Percentiles rank a stretch among this genome's conserved stretches.
Conservation (phyloP, 2,113 vertebrate genomes). For the Pluvialis apricaria region DNA sequence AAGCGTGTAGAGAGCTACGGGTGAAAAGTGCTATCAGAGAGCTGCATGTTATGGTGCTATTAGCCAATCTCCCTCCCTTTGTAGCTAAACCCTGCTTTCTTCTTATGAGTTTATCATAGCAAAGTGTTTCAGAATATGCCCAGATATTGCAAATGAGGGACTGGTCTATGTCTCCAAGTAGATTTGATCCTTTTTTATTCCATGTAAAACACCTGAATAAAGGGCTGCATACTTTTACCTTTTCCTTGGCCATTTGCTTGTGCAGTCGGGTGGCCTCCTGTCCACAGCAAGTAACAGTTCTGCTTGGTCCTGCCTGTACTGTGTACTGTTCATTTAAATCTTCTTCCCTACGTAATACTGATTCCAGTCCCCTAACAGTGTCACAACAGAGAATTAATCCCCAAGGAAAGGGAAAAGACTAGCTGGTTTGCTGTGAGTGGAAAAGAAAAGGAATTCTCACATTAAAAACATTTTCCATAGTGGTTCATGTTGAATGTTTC, state of each 20-base stretch:
- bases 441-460: slow-evolving; percentile 62
- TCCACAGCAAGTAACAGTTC: not conserved
- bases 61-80: not conserved
- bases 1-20: too few relatives aligned
- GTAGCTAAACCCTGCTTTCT: not conserved
- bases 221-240: not conserved
- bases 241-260: not conserved
- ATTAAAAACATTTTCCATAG: slow-evolving; percentile 63
- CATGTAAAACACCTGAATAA: not conserved
- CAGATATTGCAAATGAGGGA: not conserved
- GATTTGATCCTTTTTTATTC: not conserved
- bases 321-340: not conserved
- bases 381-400: slow-evolving; percentile 20
- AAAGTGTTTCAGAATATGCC: not conserved
- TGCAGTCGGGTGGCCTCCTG: not conserved
- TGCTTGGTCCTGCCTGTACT: not conserved
- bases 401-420: slow-evolving; percentile 32
- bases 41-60: not conserved
- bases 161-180: not conserved
- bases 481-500: slow-evolving; percentile 61
- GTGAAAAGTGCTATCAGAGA: not conserved
- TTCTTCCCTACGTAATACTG: not conserved
- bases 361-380: not conserved
- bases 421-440: slow-evolving; percentile 46
- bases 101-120: not conserved